Evolutionary conservation across 2,113 vertebrate genomes (phyloP).

Genomic region (Indicator maculatus): DNA sequence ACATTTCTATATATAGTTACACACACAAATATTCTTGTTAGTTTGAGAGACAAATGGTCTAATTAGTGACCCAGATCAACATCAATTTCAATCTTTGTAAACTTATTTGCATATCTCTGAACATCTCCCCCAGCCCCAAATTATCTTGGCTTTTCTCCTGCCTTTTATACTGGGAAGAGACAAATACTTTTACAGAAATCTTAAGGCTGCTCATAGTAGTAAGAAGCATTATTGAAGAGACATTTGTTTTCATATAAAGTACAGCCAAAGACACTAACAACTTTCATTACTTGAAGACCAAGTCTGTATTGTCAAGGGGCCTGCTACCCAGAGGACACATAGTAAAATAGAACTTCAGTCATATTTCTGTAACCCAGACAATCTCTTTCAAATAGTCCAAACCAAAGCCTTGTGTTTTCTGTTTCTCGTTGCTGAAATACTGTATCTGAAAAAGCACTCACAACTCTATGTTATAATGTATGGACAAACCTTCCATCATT

Average conservation of each 20-base stretch:
- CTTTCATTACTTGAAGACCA: background rate
- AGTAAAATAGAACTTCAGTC: background rate
- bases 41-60: background rate
- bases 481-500: background rate
- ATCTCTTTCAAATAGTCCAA: background rate
- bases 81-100: background rate
- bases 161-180: background rate
- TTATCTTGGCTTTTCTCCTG: background rate
- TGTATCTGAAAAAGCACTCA: background rate
- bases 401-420: background rate
- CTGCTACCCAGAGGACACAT: background rate
- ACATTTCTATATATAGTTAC: background rate
- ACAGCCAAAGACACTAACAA: background rate
- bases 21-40: background rate
- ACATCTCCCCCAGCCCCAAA: background rate
- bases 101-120: background rate
- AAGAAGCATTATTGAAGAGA: background rate
- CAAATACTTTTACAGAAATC: background rate
- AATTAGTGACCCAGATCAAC: background rate
- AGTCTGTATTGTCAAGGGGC: background rate
- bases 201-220: background rate
- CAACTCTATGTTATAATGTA: background rate
- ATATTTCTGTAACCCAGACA: background rate
- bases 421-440: background rate
- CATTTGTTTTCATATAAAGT: background rate